Conservation (phyloP, 2,113 vertebrate species). For the Lathamus discolor region DNA sequence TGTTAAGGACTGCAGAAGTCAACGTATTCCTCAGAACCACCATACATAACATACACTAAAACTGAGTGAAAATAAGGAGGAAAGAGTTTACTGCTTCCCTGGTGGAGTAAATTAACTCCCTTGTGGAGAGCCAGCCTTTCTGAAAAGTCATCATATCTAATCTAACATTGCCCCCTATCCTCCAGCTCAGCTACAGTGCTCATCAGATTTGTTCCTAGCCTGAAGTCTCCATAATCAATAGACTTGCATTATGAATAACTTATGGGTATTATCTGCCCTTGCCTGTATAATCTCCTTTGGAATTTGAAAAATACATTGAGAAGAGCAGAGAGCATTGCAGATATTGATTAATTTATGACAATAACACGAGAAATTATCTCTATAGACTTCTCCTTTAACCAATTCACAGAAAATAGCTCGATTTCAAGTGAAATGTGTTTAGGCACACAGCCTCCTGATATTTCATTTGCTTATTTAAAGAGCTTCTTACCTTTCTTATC, state of each 20-base stretch:
- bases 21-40: neutral
- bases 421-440: neutral
- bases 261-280: neutral
- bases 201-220: neutral
- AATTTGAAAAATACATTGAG: neutral
- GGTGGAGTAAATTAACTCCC: neutral
- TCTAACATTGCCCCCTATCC: neutral
- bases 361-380: neutral
- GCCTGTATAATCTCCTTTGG: neutral
- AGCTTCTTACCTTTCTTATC: neutral
- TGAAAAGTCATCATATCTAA: neutral
- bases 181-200: neutral
- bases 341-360: neutral
- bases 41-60: neutral
- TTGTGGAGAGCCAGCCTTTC: neutral
- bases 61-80: neutral
- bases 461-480: neutral
- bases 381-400: neutral
- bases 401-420: neutral
- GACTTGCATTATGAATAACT: neutral
- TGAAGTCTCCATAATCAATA: neutral
- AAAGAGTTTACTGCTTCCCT: neutral
- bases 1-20: neutral
- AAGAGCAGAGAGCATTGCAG: neutral
- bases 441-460: neutral